A percentile compares a stretch with the other conserved stretches of the same genome.
Evolutionary conservation across 2,888 invertebrate species (phyloP).

Genomic region (Dryobotodes eremita): DNA sequence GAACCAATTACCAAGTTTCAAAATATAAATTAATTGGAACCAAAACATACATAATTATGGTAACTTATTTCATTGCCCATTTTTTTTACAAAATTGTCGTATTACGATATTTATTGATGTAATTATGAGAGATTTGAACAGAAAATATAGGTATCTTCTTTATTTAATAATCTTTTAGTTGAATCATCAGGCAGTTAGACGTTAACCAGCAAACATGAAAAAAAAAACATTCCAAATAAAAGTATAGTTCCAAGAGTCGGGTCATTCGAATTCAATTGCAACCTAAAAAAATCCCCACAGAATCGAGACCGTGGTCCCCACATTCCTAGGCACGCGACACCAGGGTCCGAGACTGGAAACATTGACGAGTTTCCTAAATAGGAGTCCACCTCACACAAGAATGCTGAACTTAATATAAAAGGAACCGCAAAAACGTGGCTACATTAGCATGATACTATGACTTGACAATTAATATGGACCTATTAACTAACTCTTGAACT

Average conservation of each 20-base stretch:
- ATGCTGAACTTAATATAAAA: conserved; percentile 78
- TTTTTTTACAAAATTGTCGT: neutral
- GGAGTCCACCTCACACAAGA: conserved; percentile 75
- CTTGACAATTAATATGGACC: conserved; percentile 60
- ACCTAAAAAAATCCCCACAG: neutral
- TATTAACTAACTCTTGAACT: conserved; percentile 50
- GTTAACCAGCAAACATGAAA: neutral
- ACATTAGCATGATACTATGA: conserved; percentile 65
- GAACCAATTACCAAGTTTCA: neutral
- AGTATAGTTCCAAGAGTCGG: neutral
- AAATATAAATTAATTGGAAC: neutral
- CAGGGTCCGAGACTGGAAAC: conserved; percentile 71
- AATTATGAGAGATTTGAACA: neutral
- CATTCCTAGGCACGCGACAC: conserved; percentile 81
- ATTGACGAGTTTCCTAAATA: conserved; percentile 84
- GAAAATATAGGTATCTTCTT: neutral
- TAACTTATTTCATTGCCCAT: too few relatives aligned
- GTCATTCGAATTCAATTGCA: neutral
- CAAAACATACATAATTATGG: too few relatives aligned
- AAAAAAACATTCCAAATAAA: neutral
- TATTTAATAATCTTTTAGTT: neutral
- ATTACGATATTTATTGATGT: neutral
- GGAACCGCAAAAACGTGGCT: conserved; percentile 66
- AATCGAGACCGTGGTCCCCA: conserved; percentile 56
- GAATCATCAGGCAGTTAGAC: neutral